phyloP scores from a whole-genome alignment of 2,797 vertebrate species.

The Merluccius polli region DNA sequence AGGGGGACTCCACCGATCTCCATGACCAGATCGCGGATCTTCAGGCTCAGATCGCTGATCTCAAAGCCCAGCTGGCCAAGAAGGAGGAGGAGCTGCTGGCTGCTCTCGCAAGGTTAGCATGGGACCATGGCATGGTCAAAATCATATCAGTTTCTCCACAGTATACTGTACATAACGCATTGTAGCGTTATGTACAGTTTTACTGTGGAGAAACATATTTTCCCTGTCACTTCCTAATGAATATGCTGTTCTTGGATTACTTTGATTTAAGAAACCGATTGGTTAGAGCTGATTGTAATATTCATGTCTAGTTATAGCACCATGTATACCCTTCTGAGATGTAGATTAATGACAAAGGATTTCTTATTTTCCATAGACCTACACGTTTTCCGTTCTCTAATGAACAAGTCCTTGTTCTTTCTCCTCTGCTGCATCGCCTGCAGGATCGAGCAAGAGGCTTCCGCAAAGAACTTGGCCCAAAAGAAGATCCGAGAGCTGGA shows the following conservation, averaged over 20 bases:
- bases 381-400: not conserved
- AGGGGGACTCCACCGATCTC: conserved; percentile 89
- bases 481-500: conserved; percentile 97
- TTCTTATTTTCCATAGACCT: not conserved
- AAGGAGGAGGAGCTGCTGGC: conserved; percentile 97
- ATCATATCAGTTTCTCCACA: no score
- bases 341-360: not conserved
- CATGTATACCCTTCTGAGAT: not conserved
- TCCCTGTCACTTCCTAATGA: not conserved
- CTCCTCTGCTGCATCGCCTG: not conserved
- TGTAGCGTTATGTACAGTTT: not conserved
- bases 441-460: conserved; percentile 94
- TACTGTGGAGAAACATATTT: not conserved
- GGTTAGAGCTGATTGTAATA: no score
- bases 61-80: conserved; percentile 92
- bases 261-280: not conserved
- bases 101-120: conserved; percentile 84
- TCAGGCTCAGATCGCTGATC: conserved; percentile 95
- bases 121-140: not conserved
- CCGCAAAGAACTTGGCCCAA: conserved; percentile 91
- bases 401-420: not conserved
- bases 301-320: not conserved
- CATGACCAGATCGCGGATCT: conserved; percentile 93
- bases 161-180: not conserved
- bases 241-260: not conserved